Conservation (phyloP, 2,113 vertebrate genomes). For the Gallinago jamesoni region DNA sequence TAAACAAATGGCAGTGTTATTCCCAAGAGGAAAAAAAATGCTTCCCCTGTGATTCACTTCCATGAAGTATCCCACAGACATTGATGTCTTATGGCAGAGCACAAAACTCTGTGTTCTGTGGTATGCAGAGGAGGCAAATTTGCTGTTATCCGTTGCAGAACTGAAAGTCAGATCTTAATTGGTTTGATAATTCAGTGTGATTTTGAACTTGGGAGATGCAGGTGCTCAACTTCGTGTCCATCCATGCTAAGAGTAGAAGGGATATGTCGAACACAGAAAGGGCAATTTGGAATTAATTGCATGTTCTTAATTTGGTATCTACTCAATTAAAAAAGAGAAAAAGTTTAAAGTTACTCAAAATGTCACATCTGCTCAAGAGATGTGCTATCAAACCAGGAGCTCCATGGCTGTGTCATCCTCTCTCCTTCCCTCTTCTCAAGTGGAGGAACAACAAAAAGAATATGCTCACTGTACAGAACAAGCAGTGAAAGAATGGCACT, state of each 20-base stretch:
- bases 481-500: not conserved
- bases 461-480: not conserved
- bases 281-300: not conserved
- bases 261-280: not conserved
- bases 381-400: not conserved
- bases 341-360: not conserved
- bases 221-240: not conserved
- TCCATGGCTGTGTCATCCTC: not conserved
- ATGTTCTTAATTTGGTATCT: not conserved
- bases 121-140: not conserved
- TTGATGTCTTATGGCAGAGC: not conserved
- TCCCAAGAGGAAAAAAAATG: slow-evolving; percentile 5
- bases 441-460: not conserved
- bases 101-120: not conserved
- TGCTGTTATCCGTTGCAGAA: not conserved
- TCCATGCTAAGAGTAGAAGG: not conserved
- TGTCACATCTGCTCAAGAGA: not conserved
- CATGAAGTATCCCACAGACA: slow-evolving; percentile 8
- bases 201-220: not conserved
- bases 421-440: not conserved
- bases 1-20: slow-evolving; percentile 45
- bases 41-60: slow-evolving; percentile 43
- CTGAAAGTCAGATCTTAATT: not conserved
- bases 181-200: not conserved
- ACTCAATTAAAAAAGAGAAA: not conserved